These are phyloP conservation scores for Julus scandinavius DNA, from an alignment of 2,888 invertebrate genomes.

Conservation along the genomic window DNA sequence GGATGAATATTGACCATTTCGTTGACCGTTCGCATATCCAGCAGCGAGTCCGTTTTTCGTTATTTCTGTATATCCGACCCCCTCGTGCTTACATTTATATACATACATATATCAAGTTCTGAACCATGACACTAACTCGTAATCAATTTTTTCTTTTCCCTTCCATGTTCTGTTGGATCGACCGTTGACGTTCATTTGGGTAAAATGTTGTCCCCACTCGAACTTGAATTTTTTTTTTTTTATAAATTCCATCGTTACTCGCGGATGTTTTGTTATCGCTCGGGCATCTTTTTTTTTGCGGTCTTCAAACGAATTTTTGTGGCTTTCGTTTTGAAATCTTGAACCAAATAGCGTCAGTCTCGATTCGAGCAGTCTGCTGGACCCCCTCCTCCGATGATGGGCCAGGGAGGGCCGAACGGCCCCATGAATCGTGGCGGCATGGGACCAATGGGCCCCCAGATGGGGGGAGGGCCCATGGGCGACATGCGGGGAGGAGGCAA, in stretches of 20 bases:
- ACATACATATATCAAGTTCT: background rate
- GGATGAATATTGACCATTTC: background rate
- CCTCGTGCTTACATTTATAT: no score
- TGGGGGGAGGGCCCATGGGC: conserved; percentile 56
- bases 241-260: background rate
- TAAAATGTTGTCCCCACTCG: conserved; percentile 4
- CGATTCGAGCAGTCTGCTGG: conserved; percentile 57
- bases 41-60: background rate
- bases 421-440: conserved; percentile 50
- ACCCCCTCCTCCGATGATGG: conserved; percentile 46
- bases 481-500: conserved; percentile 55
- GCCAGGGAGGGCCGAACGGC: conserved; percentile 50
- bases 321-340: background rate
- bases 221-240: conserved; percentile 32
- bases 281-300: no score
- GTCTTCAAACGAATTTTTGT: background rate
- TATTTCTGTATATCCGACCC: background rate
- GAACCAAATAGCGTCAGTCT: conserved; percentile 55
- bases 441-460: conserved; percentile 53
- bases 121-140: conserved; percentile 50
- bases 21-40: background rate
- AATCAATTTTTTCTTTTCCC: conserved; percentile 48
- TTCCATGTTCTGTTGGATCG: conserved; percentile 50
- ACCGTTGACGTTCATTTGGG: background rate
- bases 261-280: background rate